Evolutionary conservation across 2,797 vertebrate genomes (phyloP), one percentile per base, ranked within the genome.

Genomic region (Poecilia velifera): DNA sequence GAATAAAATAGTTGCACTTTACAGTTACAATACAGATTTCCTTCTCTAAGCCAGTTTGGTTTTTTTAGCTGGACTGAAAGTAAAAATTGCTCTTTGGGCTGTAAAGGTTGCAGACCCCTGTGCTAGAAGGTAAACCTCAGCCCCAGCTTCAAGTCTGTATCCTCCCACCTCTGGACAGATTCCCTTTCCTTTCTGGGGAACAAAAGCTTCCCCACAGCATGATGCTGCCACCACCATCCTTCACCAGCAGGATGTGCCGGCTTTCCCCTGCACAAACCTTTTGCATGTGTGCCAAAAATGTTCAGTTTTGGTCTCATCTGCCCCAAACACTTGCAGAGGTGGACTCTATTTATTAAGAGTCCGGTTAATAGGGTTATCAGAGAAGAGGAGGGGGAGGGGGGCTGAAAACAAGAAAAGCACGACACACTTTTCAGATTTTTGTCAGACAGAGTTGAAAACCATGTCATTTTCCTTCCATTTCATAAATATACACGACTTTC

Each of bases 161-260:
- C 41, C 41, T 71, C 25, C 39, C 25, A 71, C 12, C 68, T 71
- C 41, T 71, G 39, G 43, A 41, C 39, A 16, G 5, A 3, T 71
- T 45, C 13, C 6, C 12, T 71, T 43, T 46, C 68, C 43, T n/a
- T 71, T 7, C 68, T 46, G 43, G 9, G 13, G 2, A 41, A 13
- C 28, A 25, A 45, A n/a, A 70, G 0, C 5, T 28, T 46, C 41
- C 68, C 43, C 41, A 3, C 68, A 71, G 41, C 12, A 71, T 71
- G 41, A 71, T 46, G 43, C 68, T 71, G 68, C 43, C 41, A 45
- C 41, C 68, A 68, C 34, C 64, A 68, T 68, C 64, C 39, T 68
- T 39, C 20, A 41, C 36, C 36, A 45, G 4, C 25, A 46, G 43
- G 41, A 13, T 14, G 3, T 13, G 25, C n/a, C 12, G 0, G 9